Evolutionary conservation across 1,140 invertebrate species (phyloP).

Genomic region (Micrasema longulum): DNA sequence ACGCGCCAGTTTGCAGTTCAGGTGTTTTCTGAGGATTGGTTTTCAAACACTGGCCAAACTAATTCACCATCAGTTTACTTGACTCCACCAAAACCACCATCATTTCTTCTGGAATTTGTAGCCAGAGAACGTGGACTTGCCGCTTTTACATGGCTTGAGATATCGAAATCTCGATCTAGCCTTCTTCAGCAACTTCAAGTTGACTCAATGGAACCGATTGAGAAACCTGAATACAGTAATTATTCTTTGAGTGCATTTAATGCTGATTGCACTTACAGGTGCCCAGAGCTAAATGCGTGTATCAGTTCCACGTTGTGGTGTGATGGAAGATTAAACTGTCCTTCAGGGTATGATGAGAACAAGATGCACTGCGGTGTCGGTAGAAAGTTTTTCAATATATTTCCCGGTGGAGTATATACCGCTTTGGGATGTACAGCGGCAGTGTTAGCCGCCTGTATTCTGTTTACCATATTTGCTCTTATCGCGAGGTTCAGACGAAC

Average conservation of each 20-base stretch:
- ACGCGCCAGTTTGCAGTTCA: conserved; percentile 76
- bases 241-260: conserved; percentile 68
- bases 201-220: conserved; percentile 56
- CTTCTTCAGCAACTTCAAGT: conserved; percentile 71
- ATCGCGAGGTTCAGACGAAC: conserved; percentile 58
- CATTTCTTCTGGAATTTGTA: conserved; percentile 79
- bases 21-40: conserved; percentile 82
- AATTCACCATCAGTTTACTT: conserved; percentile 53
- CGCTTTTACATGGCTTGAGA: conserved; percentile 79
- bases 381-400: conserved; percentile 62
- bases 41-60: conserved; percentile 49
- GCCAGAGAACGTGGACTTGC: conserved; percentile 76
- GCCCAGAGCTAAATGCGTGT: conserved; percentile 90
- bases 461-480: conserved; percentile 67
- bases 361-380: conserved; percentile 76
- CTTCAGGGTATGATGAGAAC: conserved; percentile 86
- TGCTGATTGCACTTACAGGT: conserved; percentile 77
- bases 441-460: conserved; percentile 68
- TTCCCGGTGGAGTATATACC: conserved; percentile 67
- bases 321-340: conserved; percentile 86
- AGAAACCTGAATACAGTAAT: conserved; percentile 60
- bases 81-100: conserved; percentile 68
- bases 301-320: conserved; percentile 89
- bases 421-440: conserved; percentile 69
- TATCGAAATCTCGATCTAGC: conserved; percentile 74